Base-by-base conservation (phyloP, 1,140 invertebrate genomes). In the Bombus fervidus region DNA sequence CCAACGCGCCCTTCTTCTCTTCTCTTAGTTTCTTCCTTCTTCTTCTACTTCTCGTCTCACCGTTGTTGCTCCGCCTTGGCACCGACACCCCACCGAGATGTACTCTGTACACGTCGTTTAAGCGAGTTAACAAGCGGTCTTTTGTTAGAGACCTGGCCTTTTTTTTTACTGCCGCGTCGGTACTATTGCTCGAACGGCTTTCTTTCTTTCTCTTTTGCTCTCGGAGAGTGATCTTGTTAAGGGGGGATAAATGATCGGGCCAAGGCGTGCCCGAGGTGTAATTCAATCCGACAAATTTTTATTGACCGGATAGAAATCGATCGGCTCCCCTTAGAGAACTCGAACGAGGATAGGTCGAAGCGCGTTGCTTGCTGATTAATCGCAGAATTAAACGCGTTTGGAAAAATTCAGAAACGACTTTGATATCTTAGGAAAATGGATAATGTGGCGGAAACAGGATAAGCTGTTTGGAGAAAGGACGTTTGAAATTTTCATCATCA, bases 51-150 rank as follows among this genome's bases (percentile, higher is more conserved):
- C 71, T 25, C 34, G 18, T 28, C 22, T n/a, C 10, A 28, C 28
- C 41, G 47, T 28, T 37, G 5, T 31, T 18, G 47, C 68, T 72
- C 75, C 53, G 78, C 43, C 77, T 68, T 71, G 62, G 66, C 43
- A 41, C 83, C 76, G 75, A 81, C 78, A 85, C 78, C 83, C 83
- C 84, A 59, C 75, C 68, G 76, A 79, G 83, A 80, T 71, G 68
- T 81, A 81, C 84, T 74, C 84, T 53, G 79, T 81, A 81, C 84
- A 75, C 78, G 84, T 81, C 78, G 84, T 81, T 85, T 75, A 85
- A 85, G 59, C 84, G 79, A 85, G 84, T 85, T 85, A 85, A 85
- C 84, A 85, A 85, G 84, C 78, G 78, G 59, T 34, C 84, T 81
- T 85, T 85, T 85, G 84, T 81, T 68, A 66, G 79, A 68, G 84